Evolutionary conservation across 2,797 vertebrate species (phyloP).

Genomic region (Scolopax bukidnonensis): DNA sequence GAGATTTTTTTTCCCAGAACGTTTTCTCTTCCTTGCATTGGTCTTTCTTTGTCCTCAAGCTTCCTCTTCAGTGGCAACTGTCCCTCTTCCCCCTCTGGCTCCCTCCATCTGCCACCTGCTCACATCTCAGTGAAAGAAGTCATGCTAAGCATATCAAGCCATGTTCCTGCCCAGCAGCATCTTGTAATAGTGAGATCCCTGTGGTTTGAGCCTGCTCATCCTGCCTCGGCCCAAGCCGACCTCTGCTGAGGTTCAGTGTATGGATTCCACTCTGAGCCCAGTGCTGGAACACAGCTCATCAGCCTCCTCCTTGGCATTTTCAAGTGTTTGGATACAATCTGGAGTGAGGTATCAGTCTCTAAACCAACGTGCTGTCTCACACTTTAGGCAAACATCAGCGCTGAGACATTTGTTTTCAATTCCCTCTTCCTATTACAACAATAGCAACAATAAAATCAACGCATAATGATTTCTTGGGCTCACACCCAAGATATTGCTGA

Average conservation of each 20-base stretch:
- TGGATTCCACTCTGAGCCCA: not conserved
- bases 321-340: not conserved
- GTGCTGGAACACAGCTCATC: not conserved
- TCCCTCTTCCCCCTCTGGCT: not conserved
- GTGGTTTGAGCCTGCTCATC: not conserved
- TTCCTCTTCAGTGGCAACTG: not conserved
- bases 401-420: not conserved
- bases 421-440: not conserved
- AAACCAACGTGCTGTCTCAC: not conserved
- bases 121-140: not conserved
- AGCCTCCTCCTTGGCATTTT: not conserved
- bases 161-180: rapidly evolving
- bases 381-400: not conserved
- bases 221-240: not conserved
- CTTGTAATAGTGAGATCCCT: not conserved
- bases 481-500: not conserved
- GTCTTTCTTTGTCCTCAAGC: not conserved
- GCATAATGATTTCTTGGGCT: not conserved
- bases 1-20: not conserved
- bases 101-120: not conserved
- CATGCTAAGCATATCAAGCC: not conserved
- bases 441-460: not conserved
- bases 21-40: not conserved
- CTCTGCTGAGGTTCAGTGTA: not conserved
- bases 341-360: not conserved